Evolutionary conservation across 1,140 invertebrate genomes (phyloP).

Genomic region (Pomacea maculata): DNA sequence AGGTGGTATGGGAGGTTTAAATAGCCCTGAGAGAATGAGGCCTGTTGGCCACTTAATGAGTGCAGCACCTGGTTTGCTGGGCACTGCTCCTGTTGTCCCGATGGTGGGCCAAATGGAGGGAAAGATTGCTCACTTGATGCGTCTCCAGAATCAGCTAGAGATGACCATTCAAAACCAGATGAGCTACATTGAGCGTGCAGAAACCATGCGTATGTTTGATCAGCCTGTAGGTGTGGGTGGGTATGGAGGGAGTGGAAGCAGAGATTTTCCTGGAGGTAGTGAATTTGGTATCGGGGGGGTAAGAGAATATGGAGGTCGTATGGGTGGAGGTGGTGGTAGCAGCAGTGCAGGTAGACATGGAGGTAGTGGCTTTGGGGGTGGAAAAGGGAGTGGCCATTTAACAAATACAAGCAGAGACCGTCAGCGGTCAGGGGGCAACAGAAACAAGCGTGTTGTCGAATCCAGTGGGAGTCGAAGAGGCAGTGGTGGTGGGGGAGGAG

Average conservation of each 20-base stretch:
- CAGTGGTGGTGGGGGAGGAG: background rate
- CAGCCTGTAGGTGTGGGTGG: conserved; percentile 4
- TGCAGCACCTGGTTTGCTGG: background rate
- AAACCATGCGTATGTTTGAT: background rate
- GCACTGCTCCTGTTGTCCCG: background rate
- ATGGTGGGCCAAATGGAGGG: conserved; percentile 1
- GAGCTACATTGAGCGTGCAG: conserved; percentile 11
- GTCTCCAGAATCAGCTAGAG: conserved; percentile 19
- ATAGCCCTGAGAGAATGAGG: background rate
- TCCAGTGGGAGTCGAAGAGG: background rate
- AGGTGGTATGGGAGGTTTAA: background rate
- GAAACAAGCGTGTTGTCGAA: background rate
- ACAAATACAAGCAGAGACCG: no score
- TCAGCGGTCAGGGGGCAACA: no score
- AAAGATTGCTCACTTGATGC: conserved; percentile 14
- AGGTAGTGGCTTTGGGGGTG: conserved; percentile 12
- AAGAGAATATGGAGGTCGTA: background rate
- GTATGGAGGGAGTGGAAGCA: background rate
- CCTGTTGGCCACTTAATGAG: background rate
- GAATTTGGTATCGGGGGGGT: background rate
- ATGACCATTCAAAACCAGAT: conserved; percentile 16
- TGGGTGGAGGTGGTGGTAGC: conserved; percentile 9
- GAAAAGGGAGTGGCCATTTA: background rate
- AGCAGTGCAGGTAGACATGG: conserved; percentile 17
- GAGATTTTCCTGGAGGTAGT: background rate